Evolutionary conservation across 2,113 vertebrate species (phyloP).

Genomic region (Sterrhoptilus dennistouni): DNA sequence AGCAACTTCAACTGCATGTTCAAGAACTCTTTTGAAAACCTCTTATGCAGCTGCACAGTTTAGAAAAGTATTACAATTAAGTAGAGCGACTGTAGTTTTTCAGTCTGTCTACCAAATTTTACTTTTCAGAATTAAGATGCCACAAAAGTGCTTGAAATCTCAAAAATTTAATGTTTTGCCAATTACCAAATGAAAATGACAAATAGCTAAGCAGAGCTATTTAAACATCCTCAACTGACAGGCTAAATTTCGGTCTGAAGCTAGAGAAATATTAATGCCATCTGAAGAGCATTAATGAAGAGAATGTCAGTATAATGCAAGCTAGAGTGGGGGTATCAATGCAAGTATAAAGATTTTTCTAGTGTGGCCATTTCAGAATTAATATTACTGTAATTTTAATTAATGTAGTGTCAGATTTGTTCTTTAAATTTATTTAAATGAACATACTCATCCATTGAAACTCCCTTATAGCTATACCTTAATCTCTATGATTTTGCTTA

Average conservation of each 20-base stretch:
- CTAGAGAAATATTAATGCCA: not conserved
- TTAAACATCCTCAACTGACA: not conserved
- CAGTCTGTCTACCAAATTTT: not conserved
- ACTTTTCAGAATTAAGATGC: constrained; percentile 4
- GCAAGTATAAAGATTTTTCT: not conserved
- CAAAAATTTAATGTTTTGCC: constrained; percentile 20
- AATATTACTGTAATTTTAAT: not conserved
- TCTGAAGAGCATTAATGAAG: not conserved
- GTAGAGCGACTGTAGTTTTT: not conserved
- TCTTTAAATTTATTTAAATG: not conserved
- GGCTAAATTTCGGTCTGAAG: not conserved
- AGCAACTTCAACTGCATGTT: not conserved
- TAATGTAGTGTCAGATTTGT: not conserved
- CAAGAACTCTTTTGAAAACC: not conserved
- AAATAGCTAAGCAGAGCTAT: constrained; percentile 28
- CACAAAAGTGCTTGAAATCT: constrained; percentile 7
- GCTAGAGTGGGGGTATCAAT: not conserved
- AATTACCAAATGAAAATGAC: constrained; percentile 27
- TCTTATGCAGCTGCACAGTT: not conserved
- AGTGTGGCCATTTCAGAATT: not conserved
- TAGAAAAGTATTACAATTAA: not conserved
- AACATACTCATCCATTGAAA: not conserved
- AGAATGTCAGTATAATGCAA: not conserved
- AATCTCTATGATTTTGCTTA: not conserved
- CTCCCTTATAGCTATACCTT: not conserved